Percentiles rank a stretch among this genome's conserved stretches.
phyloP scores from a whole-genome alignment of 1,140 invertebrate species.

The Drosophila mauritiana region DNA sequence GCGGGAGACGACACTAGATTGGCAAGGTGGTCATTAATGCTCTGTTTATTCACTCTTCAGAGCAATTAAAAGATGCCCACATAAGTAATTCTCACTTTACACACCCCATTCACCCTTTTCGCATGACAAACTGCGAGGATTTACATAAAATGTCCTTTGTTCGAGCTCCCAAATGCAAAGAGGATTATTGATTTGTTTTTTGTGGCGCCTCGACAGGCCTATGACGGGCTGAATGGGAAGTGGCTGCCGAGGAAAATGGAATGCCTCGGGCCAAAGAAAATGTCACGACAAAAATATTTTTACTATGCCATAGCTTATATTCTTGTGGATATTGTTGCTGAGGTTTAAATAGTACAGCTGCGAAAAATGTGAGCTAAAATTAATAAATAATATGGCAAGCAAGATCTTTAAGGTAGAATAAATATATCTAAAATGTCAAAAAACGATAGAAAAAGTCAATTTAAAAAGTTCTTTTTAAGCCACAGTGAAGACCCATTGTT shows the following conservation, averaged over 20 bases:
- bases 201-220: conserved; percentile 12
- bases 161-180: conserved; percentile 59
- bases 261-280: conserved; percentile 55
- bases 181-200: conserved; percentile 75
- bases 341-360: conserved; percentile 34
- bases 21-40: conserved; percentile 57
- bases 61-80: conserved; percentile 72
- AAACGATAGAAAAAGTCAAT: not conserved
- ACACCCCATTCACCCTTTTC: conserved; percentile 13
- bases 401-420: not conserved
- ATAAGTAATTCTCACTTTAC: conserved; percentile 48
- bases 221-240: conserved; percentile 20
- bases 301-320: not conserved
- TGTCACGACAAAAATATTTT: conserved; percentile 46
- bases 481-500: not conserved
- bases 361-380: conserved; percentile 1
- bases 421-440: not conserved
- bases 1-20: conserved; percentile 44
- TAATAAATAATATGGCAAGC: not conserved
- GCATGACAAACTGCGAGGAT: conserved; percentile 32
- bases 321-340: conserved; percentile 25
- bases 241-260: conserved; percentile 1
- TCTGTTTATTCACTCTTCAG: conserved; percentile 39
- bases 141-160: conserved; percentile 56
- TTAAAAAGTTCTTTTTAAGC: not conserved